These are phyloP conservation scores for Pipistrellus kuhlii DNA, from an alignment of 2,797 vertebrate genomes.

Conservation along the genomic window DNA sequence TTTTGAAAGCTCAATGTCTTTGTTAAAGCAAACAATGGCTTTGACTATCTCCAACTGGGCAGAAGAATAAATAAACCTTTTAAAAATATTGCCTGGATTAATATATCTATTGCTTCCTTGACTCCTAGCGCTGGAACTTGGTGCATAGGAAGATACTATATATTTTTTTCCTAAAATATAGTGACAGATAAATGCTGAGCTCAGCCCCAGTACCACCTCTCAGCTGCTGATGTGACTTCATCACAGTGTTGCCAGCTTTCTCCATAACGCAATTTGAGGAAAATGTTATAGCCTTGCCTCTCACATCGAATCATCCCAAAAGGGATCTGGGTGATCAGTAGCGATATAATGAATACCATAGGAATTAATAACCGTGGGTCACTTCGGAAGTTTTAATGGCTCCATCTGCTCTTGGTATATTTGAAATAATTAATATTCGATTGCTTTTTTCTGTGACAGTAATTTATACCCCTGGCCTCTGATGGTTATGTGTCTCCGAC, in stretches of 20 bases:
- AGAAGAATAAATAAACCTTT: background rate
- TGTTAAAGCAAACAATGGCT: background rate
- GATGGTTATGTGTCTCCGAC: background rate
- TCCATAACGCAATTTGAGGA: slow-evolving; percentile 54
- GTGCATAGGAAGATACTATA: background rate
- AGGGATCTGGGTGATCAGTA: slow-evolving; percentile 76
- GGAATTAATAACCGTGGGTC: slow-evolving; percentile 84
- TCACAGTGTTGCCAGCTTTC: background rate
- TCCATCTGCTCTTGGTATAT: slow-evolving; percentile 81
- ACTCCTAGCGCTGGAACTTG: background rate
- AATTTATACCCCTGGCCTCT: background rate
- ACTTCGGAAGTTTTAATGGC: slow-evolving; percentile 83
- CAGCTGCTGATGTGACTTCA: background rate
- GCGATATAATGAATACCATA: slow-evolving; percentile 81
- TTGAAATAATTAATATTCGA: slow-evolving; percentile 83
- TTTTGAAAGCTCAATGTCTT: background rate
- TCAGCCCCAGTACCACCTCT: background rate
- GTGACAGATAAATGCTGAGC: background rate
- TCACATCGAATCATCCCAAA: slow-evolving; percentile 74
- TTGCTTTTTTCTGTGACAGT: slow-evolving; percentile 72
- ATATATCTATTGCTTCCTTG: background rate
- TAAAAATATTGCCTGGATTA: background rate
- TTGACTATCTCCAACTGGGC: background rate
- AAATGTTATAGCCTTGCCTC: slow-evolving; percentile 68
- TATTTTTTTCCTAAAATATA: background rate